Evolutionary conservation across 2,113 vertebrate species (phyloP).

Genomic region (Jacana jacana): DNA sequence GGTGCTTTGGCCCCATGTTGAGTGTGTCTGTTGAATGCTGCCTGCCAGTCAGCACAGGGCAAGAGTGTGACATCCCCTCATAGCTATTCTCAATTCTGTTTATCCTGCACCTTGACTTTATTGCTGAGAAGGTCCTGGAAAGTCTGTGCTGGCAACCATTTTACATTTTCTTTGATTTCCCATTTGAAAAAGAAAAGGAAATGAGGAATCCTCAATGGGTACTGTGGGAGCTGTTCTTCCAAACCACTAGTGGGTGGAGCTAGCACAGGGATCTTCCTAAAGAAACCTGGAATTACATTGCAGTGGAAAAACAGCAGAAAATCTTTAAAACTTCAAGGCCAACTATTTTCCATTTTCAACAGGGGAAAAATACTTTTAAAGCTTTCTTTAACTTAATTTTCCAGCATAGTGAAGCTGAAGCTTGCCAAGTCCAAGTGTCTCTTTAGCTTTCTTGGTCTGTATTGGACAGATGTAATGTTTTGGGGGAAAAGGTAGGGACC

Average conservation of each 20-base stretch:
- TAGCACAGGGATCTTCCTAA: neutral
- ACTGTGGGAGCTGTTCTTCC: neutral
- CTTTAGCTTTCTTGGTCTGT: neutral
- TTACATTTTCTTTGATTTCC: neutral
- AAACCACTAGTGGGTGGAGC: neutral
- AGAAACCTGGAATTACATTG: neutral
- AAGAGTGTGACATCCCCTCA: neutral
- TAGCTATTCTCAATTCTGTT: neutral
- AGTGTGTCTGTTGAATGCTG: neutral
- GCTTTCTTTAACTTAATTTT: constrained; percentile 10
- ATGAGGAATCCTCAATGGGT: neutral
- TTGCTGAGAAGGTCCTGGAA: neutral
- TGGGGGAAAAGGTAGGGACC: neutral
- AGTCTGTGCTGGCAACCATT: neutral
- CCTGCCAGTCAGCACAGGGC: neutral
- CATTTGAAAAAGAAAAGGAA: neutral
- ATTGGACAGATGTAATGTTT: neutral
- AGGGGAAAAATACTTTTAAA: neutral
- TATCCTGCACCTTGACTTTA: neutral
- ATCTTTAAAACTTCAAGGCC: neutral
- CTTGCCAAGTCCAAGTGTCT: neutral
- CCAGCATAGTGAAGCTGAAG: neutral
- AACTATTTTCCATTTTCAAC: neutral
- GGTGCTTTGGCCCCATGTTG: neutral
- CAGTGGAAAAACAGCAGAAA: neutral